Evolutionary conservation across 2,113 vertebrate species (phyloP).

Genomic region (Apus apus): DNA sequence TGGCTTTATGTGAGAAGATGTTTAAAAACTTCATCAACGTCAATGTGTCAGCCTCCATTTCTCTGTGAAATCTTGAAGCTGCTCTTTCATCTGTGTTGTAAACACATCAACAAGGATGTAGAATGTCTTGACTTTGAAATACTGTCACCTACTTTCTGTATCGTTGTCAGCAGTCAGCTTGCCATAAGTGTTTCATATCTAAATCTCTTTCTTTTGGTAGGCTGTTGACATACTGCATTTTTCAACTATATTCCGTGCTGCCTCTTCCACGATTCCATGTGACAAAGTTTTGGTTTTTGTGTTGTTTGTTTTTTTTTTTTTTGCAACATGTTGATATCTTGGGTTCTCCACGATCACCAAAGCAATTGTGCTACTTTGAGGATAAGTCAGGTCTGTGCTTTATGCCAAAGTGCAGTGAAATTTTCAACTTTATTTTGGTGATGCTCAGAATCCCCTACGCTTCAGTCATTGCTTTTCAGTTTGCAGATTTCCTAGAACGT

Average conservation of each 20-base stretch:
- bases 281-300: no score
- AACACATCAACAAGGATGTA: constrained; percentile 76
- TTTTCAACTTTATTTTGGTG: constrained; percentile 39
- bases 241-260: constrained; percentile 47
- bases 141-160: constrained; percentile 74
- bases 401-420: constrained; percentile 21
- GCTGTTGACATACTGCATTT: constrained; percentile 33
- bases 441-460: neutral
- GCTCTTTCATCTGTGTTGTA: constrained; percentile 75
- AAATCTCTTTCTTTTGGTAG: constrained; percentile 65
- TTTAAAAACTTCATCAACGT: constrained; percentile 68
- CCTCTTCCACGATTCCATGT: constrained; percentile 47
- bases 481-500: neutral
- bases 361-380: constrained; percentile 56
- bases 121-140: constrained; percentile 75
- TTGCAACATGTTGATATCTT: constrained; percentile 51
- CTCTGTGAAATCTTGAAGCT: constrained; percentile 63
- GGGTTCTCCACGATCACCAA: constrained; percentile 51
- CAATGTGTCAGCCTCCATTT: constrained; percentile 57
- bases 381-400: constrained; percentile 17
- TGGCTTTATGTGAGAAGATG: constrained; percentile 34
- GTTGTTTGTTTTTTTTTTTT: constrained; percentile 36
- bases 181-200: constrained; percentile 69
- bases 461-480: constrained; percentile 9
- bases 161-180: constrained; percentile 70